phyloP scores from a whole-genome alignment of 2,113 vertebrate species.

The Dasypus novemcinctus region DNA sequence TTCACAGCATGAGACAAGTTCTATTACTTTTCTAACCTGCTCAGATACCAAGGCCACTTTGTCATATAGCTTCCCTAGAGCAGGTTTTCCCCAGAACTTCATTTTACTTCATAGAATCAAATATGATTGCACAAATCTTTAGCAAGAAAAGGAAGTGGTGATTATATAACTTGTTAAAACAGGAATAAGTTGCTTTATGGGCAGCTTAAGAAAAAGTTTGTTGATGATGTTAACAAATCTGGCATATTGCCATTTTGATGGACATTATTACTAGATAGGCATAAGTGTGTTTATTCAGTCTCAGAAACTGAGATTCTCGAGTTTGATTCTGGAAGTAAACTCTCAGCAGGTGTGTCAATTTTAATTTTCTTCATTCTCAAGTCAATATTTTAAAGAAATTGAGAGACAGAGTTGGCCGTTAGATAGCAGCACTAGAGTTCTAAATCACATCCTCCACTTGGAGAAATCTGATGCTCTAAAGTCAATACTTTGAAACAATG shows the following conservation, averaged over 20 bases:
- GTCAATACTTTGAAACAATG: not conserved
- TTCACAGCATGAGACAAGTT: not conserved
- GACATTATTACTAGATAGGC: not conserved
- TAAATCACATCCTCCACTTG: not conserved
- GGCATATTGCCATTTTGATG: not conserved
- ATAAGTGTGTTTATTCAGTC: not conserved
- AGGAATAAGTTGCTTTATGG: not conserved
- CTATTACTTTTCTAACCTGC: not conserved
- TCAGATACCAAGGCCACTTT: not conserved
- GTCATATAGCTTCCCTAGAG: not conserved
- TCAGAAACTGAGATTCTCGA: constrained; percentile 12
- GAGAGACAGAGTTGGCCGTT: not conserved
- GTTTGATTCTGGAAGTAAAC: constrained; percentile 25
- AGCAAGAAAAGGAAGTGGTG: constrained; percentile 3
- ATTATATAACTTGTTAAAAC: not conserved
- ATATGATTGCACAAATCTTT: not conserved
- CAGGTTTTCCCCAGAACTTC: not conserved
- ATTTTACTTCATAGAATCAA: constrained; percentile 22
- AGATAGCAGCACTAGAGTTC: not conserved
- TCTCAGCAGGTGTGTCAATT: not conserved
- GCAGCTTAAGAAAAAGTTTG: not conserved
- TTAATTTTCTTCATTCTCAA: constrained; percentile 47
- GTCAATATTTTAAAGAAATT: not conserved
- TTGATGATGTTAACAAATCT: not conserved
- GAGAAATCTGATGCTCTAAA: constrained; percentile 7